These are phyloP conservation scores for Conger conger DNA, from an alignment of 2,113 vertebrate species.

Conservation along the genomic window DNA sequence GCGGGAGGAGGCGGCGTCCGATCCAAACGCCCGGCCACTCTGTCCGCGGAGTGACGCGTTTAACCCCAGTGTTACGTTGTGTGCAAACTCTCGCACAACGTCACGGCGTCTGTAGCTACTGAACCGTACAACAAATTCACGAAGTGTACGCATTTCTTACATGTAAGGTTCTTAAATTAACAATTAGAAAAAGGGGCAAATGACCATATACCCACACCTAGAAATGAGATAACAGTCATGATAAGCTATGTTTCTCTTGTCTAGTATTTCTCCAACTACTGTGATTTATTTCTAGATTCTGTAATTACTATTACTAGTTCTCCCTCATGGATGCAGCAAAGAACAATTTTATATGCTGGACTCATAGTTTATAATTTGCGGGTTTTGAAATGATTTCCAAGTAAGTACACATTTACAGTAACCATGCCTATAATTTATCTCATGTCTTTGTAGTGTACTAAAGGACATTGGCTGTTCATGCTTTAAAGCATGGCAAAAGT, in stretches of 20 bases:
- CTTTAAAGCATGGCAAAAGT: not conserved
- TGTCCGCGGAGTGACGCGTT: not conserved
- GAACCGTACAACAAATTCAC: not conserved
- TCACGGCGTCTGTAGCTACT: not conserved
- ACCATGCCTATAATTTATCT: not conserved
- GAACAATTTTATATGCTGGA: conserved; percentile 26
- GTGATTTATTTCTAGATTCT: conserved; percentile 46
- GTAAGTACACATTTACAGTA: not conserved
- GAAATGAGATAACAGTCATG: conserved; percentile 41
- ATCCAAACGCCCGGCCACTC: not conserved
- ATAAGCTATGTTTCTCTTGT: conserved; percentile 42
- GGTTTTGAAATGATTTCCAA: not conserved
- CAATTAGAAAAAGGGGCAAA: not conserved
- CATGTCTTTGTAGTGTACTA: not conserved
- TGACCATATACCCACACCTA: not conserved
- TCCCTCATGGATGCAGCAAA: conserved; percentile 28
- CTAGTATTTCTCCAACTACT: conserved; percentile 43
- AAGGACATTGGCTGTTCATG: not conserved
- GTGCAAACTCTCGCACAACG: not conserved
- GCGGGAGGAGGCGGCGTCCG: not conserved
- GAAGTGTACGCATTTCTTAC: too few relatives aligned
- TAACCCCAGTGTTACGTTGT: not conserved
- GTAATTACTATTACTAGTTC: conserved; percentile 35
- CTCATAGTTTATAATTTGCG: conserved; percentile 12
- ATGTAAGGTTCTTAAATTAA: not conserved